Evolutionary conservation across 2,113 vertebrate species (phyloP).

Genomic region (Neopipo cinnamomea): DNA sequence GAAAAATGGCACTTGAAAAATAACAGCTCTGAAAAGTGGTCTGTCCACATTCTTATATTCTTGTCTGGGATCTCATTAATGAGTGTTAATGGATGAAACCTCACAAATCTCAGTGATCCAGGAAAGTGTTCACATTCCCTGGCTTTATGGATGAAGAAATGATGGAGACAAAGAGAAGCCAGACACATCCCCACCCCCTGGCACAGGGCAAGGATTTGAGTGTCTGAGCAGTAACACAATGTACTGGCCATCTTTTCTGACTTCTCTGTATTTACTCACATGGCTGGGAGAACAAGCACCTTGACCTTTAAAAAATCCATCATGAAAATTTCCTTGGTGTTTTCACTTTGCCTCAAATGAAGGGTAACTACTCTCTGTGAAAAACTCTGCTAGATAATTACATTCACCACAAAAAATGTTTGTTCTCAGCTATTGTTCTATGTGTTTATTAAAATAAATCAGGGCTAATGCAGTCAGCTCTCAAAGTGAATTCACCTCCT

Average conservation of each 20-base stretch:
- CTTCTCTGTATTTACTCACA: not conserved
- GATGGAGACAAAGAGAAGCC: not conserved
- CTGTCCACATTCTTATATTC: too few species aligned
- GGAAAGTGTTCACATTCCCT: accelerated
- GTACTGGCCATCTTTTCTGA: not conserved
- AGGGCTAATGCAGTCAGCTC: not conserved
- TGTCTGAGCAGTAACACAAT: not conserved
- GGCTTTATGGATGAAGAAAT: not conserved
- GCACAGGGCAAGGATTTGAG: not conserved
- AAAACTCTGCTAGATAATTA: not conserved
- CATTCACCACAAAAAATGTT: not conserved
- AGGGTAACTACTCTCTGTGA: not conserved
- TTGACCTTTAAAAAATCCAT: not conserved
- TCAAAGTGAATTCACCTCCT: not conserved
- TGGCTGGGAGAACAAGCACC: not conserved
- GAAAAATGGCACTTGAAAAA: not conserved
- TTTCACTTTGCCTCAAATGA: not conserved
- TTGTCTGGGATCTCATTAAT: not conserved
- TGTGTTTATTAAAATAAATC: conserved; percentile 45
- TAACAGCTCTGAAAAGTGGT: not conserved
- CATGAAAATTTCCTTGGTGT: not conserved
- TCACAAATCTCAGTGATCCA: not conserved
- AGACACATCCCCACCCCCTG: not conserved
- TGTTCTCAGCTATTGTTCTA: conserved; percentile 13
- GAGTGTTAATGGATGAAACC: not conserved